A percentile compares a stretch with the other conserved stretches of the same genome.
phyloP scores from a whole-genome alignment of 2,888 invertebrate genomes.

The Limulus polyphemus region DNA sequence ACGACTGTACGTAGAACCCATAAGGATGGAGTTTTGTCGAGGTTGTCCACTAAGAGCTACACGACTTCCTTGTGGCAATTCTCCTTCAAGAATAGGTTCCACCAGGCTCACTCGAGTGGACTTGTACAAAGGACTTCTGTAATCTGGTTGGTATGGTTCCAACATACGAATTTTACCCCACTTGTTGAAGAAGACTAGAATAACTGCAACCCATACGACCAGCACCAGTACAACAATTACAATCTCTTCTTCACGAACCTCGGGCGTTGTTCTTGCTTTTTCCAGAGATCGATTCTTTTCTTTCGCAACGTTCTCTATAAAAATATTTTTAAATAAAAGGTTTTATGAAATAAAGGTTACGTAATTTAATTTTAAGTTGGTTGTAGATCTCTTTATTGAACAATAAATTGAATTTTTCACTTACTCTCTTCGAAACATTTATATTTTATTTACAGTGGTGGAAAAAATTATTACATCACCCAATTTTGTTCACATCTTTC shows the following conservation, averaged over 20 bases:
- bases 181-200: constrained; percentile 79
- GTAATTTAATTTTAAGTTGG: no score
- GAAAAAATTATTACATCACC: no score
- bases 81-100: constrained; percentile 50
- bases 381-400: no score
- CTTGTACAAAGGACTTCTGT: constrained; percentile 62
- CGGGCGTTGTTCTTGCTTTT: no score
- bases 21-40: constrained; percentile 4
- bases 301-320: no score
- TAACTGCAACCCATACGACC: constrained; percentile 75
- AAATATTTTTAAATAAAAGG: no score
- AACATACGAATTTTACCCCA: constrained; percentile 90
- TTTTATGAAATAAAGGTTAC: no score
- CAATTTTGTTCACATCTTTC: no score
- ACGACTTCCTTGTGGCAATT: constrained; percentile 46
- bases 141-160: constrained; percentile 81
- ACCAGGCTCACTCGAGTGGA: constrained; percentile 10
- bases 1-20: constrained; percentile 30
- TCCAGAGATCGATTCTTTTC: no score
- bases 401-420: no score
- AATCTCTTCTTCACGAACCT: constrained; percentile 67
- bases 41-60: constrained; percentile 34
- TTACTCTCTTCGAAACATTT: no score
- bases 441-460: no score
- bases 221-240: constrained; percentile 71